Evolutionary conservation across 2,797 vertebrate genomes (phyloP), one percentile per base, ranked within the genome.

Genomic region (Pangasius larnaudii): DNA sequence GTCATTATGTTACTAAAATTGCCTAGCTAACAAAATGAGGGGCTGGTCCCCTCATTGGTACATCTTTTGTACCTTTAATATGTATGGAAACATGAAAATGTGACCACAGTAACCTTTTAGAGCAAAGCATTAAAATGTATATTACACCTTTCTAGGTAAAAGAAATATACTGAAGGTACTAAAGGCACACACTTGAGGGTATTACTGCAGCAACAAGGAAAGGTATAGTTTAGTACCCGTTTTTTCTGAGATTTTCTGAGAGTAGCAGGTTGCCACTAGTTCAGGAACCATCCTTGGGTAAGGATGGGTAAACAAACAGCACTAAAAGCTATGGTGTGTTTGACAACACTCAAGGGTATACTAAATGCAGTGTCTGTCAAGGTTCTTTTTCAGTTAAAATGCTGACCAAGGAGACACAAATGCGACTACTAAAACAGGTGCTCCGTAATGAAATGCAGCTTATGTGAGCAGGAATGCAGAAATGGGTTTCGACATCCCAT

Each of bases 401-500:
- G 42, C 81, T 67, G 59, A 42, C 24, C 36, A 82, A 61, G 13
- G 56, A 61, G 36, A 42, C 79, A 59, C 51, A 33, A 36, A 79
- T 53, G 8, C 13, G 18, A 7, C 30, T 30, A 63, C 6, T 27
- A 61, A 42, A 61, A 24, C 36, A 39, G 58, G 19, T 14, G 53
- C 53, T 59, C 78, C 30, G 5, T 58, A 79, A 79, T 58, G 19
- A 79, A 56, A 79, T 79, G 77, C 77, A 58, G 30, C 9, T 58
- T 24, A 22, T 24, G 33, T 80, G 33, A 59, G 33, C 22, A 42
- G 33, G 56, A 81, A 39, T 39, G 36, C 36, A 42, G n/a, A 80
- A 59, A 79, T 36, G 30, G n/a, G 51, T 1, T 24, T 80, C 14
- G 4, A 82, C 59, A 82, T 63, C 59, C 59, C 36, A 63, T 49